Conservation (phyloP, 1,140 invertebrate genomes). For the Leguminivora glycinivorella region DNA sequence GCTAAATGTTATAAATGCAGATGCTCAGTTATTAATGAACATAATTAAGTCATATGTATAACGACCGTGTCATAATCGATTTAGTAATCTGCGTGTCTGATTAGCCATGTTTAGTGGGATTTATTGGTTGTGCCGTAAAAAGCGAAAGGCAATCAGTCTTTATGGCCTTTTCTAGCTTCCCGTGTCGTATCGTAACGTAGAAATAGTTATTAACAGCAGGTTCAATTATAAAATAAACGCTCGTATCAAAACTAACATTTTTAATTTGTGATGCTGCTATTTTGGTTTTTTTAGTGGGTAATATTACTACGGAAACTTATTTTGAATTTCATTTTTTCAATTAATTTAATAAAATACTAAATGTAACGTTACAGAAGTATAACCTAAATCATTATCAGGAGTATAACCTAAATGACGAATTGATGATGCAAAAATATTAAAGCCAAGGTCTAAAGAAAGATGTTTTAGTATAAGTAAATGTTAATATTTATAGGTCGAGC, state of each 20-base stretch:
- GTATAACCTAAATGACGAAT: too few species aligned
- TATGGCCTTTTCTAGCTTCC: slow-evolving; percentile 9
- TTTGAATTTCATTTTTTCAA: too few species aligned
- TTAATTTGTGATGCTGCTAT: too few species aligned
- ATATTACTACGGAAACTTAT: too few species aligned
- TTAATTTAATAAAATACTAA: too few species aligned
- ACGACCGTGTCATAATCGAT: slow-evolving; percentile 1
- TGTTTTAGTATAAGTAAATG: neutral
- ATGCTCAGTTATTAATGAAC: neutral
- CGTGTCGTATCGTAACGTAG: neutral
- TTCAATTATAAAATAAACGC: neutral
- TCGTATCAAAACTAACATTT: neutral
- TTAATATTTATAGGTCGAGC: too few species aligned
- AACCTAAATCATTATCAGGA: too few species aligned
- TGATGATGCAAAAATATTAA: neutral
- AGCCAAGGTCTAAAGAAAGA: neutral
- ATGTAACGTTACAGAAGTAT: too few species aligned
- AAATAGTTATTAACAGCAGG: slow-evolving; percentile 10
- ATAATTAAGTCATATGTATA: neutral
- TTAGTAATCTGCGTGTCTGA: slow-evolving; percentile 1
- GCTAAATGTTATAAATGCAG: neutral
- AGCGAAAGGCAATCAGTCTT: slow-evolving; percentile 25
- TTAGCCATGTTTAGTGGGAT: neutral
- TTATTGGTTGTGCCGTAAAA: slow-evolving; percentile 21
- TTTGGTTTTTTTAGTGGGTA: too few species aligned